phyloP scores from a whole-genome alignment of 2,113 vertebrate genomes.

The Aptenodytes forsteri region DNA sequence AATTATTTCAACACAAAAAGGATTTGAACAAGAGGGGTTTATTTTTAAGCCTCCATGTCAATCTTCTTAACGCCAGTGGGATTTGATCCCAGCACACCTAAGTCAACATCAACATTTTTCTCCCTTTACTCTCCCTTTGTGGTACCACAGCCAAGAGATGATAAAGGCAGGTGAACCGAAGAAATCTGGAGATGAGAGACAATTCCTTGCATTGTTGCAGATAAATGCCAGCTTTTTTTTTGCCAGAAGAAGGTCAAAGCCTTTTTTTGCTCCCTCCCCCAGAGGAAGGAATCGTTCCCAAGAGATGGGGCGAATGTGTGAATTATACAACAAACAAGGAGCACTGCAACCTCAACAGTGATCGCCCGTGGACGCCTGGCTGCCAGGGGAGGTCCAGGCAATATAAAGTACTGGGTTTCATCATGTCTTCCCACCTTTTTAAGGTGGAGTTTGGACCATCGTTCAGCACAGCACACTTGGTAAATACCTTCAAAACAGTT shows the following conservation, averaged over 20 bases:
- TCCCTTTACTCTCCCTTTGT: background rate
- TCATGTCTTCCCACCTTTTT: background rate
- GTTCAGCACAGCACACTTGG: background rate
- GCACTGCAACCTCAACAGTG: background rate
- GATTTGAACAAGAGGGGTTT: background rate
- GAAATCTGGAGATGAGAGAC: background rate
- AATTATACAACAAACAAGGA: background rate
- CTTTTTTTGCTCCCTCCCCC: background rate
- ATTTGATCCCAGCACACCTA: background rate
- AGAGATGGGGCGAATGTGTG: background rate
- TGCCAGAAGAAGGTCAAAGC: background rate
- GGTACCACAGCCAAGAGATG: background rate
- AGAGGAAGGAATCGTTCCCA: background rate
- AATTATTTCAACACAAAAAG: conserved; percentile 23
- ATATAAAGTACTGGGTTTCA: background rate
- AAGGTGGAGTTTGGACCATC: background rate
- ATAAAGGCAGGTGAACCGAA: background rate
- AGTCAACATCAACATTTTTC: background rate
- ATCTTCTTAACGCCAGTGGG: background rate
- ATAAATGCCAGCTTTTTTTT: background rate
- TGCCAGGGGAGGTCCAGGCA: background rate
- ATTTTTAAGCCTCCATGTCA: conserved; percentile 26
- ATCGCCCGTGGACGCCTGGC: accelerated
- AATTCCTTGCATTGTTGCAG: background rate
- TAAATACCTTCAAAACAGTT: background rate